Evolutionary conservation across 2,888 invertebrate genomes (phyloP).

Genomic region (Dryocosmus kuriphilus): DNA sequence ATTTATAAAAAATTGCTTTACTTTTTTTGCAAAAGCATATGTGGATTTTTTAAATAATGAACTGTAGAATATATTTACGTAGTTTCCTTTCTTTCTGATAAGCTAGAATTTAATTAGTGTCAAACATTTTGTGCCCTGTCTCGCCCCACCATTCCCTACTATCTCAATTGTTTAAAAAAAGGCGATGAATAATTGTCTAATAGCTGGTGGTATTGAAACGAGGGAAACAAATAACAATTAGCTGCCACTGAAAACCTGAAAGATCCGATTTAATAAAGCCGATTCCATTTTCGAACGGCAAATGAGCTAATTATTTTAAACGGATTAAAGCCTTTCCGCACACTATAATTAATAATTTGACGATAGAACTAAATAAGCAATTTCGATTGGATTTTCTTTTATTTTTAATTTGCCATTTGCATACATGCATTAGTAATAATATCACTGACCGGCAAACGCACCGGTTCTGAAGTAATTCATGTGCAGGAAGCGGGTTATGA

Average conservation of each 20-base stretch:
- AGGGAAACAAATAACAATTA: slow-evolving; percentile 20
- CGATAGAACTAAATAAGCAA: neutral
- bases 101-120: too few relatives aligned
- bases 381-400: neutral
- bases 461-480: neutral
- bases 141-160: too few relatives aligned
- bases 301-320: slow-evolving; percentile 24
- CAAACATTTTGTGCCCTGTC: too few relatives aligned
- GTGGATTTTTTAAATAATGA: too few relatives aligned
- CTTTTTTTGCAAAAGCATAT: too few relatives aligned
- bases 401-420: slow-evolving; percentile 10
- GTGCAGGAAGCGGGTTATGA: slow-evolving; percentile 18
- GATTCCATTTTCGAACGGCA: slow-evolving; percentile 13
- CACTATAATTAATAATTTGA: slow-evolving; percentile 27
- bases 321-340: slow-evolving; percentile 2
- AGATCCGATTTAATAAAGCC: slow-evolving; percentile 34
- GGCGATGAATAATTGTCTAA: neutral
- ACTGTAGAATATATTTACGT: too few relatives aligned
- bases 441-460: slow-evolving; percentile 1
- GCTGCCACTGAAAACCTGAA: slow-evolving; percentile 14
- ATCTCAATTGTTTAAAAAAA: neutral
- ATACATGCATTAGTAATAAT: neutral
- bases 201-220: neutral
- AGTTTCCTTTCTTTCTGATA: too few relatives aligned
- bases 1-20: too few relatives aligned